Evolutionary conservation across 2,888 invertebrate genomes (phyloP), one percentile per base, ranked within the genome.

Genomic region (Drosophila aldrichi): DNA sequence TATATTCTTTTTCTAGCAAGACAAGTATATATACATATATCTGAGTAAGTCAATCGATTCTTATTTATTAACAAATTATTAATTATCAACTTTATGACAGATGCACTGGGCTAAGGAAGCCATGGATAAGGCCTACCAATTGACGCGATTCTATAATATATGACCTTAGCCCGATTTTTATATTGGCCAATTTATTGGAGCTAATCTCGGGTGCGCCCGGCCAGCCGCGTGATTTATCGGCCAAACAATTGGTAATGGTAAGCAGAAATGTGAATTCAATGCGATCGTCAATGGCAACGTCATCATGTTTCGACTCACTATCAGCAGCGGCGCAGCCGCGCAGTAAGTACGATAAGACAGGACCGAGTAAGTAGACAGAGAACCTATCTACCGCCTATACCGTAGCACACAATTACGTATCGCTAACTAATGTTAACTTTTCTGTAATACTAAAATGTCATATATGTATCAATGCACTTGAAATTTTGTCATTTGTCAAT

Each of bases 151-250:
- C 20, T 3, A 25, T 29, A 32, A 65, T 72, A 54, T 74, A 68
- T 36, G 69, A 44, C 57, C 61, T 70, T 38, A 32, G 44, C 43
- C 41, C 18, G 40, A n/a, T 52, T 52, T 60, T 67, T 72, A 72
- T 79, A 69, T 74, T 56, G 65, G 48, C 57, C 77, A 74, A 82
- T 81, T 82, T 70, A 69, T 52, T 52, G 55, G 9, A 34, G 69
- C 66, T 78, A 75, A 81, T 81, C 81, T 81, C 81, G 71, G 55
- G 36, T 43, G 56, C 63, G 67, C 7, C 40, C 12, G 55, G 49
- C 55, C 12, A 58, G 49, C 55, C 74, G 81, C 70, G 72, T 82
- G 81, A 81, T 82, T 81, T 81, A 77, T 73, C 60, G 61, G 57
- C 60, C 58, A 68, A 70, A 68, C 49, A 65, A 62, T 68, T 62